A percentile compares a stretch with the other conserved stretches of the same genome.
phyloP scores from a whole-genome alignment of 2,797 vertebrate genomes.

The Diplodus puntazzo region DNA sequence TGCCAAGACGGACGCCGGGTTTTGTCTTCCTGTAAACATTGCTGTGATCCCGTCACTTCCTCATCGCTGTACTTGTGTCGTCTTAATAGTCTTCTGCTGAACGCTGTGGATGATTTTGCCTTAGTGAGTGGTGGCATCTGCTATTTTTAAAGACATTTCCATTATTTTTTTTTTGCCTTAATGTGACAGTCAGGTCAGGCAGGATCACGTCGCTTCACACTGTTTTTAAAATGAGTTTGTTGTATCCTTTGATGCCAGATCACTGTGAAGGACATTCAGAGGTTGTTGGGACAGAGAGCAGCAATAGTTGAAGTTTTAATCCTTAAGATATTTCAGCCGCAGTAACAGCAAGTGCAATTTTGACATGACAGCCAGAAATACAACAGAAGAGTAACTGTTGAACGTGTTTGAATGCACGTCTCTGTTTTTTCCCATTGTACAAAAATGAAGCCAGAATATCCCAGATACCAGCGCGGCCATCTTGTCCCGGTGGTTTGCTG shows the following conservation, averaged over 20 bases:
- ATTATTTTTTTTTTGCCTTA: constrained; percentile 69
- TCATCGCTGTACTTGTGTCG: constrained; percentile 44
- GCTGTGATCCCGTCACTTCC: constrained; percentile 12
- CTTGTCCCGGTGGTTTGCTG: too few relatives aligned
- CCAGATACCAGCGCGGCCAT: too few relatives aligned
- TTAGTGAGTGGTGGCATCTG: constrained; percentile 20
- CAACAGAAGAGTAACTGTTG: not conserved
- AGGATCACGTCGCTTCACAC: constrained; percentile 4
- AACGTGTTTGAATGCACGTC: not conserved
- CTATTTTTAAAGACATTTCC: constrained; percentile 37
- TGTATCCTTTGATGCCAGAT: constrained; percentile 2
- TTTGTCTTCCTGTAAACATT: constrained; percentile 58
- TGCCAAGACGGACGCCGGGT: constrained; percentile 12
- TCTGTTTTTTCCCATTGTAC: too few relatives aligned
- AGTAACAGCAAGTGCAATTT: not conserved
- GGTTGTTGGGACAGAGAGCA: not conserved
- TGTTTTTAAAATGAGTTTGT: constrained; percentile 3
- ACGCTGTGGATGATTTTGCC: constrained; percentile 57
- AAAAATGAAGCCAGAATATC: too few relatives aligned
- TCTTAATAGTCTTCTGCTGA: constrained; percentile 31
- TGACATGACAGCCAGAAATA: not conserved
- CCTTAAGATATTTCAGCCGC: constrained; percentile 11
- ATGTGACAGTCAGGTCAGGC: constrained; percentile 36
- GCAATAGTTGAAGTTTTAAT: constrained; percentile 29
- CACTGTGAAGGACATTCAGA: constrained; percentile 25